Conservation (phyloP, 2,113 vertebrate species). For the Embiotoca jacksoni region DNA sequence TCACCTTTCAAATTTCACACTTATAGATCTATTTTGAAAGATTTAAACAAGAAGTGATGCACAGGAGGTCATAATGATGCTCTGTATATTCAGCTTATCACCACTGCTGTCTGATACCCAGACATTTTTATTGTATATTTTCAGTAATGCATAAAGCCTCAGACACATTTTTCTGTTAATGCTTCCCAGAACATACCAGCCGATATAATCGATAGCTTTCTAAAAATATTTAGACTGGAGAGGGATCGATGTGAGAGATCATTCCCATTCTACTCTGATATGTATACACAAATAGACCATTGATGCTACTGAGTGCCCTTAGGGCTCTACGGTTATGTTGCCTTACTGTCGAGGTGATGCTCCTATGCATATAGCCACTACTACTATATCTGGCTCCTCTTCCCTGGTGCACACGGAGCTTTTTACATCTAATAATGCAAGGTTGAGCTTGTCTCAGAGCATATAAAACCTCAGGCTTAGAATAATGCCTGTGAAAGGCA, state of each 20-base stretch:
- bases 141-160: constrained; percentile 52
- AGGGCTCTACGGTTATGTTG: constrained; percentile 59
- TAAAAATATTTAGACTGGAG: constrained; percentile 85
- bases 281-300: constrained; percentile 82
- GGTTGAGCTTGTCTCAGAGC: constrained; percentile 67
- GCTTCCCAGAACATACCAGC: constrained; percentile 82
- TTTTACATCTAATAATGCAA: constrained; percentile 76
- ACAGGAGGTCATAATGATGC: not conserved
- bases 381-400: constrained; percentile 57
- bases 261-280: constrained; percentile 75
- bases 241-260: constrained; percentile 81
- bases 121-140: constrained; percentile 41
- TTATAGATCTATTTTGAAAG: not conserved
- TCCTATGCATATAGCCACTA: constrained; percentile 37
- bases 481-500: constrained; percentile 70
- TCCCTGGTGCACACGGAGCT: constrained; percentile 35
- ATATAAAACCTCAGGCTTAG: constrained; percentile 68
- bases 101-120: not conserved
- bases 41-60: not conserved
- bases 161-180: constrained; percentile 62
- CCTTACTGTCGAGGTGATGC: constrained; percentile 56
- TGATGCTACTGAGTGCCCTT: constrained; percentile 75
- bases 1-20: constrained; percentile 5
- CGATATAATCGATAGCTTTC: constrained; percentile 81
- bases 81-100: not conserved